Base-by-base conservation (phyloP, 53 echinoderm and acorn worm genomes). In the Pentamera pediparva region DNA sequence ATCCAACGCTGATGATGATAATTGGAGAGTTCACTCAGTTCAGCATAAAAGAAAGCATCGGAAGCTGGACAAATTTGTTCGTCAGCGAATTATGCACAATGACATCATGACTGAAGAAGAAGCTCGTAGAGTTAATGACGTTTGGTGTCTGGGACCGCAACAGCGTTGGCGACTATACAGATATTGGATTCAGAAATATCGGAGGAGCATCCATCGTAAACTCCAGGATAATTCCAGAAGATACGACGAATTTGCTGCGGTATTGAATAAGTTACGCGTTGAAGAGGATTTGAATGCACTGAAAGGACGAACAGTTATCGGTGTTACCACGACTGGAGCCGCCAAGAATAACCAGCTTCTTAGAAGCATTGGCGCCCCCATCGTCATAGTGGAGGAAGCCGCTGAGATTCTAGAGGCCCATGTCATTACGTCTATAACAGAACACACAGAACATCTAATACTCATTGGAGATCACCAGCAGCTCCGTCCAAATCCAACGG, bases 381-480 rank as follows among this genome's bases (percentile, higher is more conserved):
- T 89, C 22, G 79, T 92, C 6, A 25, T 93, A 35, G 89, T 93
- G 5, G 93, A 93, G 56, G 93, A 93, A 60, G 98, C 98, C 29
- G 96, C 96, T 29, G 96, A 96, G 61, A 88, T 96, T 38, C 78
- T 96, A 13, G 96, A 96, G 53, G 85, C 98, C 18, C 98, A 96
- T 67, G 91, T 96, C 24, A 78, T 96, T 51, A 96, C 90, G 4
- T 75, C 85, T 10, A 78, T 96, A 18, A 81, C 65, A 35, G 24
- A 48, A 18, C 39, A 83, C 34, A 89, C 89, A 75, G 73, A 96
- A 25, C 96, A 96, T 37, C 75, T 96, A 6, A 96, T 96, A 34
- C 86, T 96, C 4, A 96, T 96, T 11, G 96, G 96, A 64, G 96
- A 96, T 49, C 96, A 96, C 56, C 96, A 96, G 26, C 98, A 96